phyloP scores from a whole-genome alignment of 2,113 vertebrate genomes.

The Amphiprion ocellaris region DNA sequence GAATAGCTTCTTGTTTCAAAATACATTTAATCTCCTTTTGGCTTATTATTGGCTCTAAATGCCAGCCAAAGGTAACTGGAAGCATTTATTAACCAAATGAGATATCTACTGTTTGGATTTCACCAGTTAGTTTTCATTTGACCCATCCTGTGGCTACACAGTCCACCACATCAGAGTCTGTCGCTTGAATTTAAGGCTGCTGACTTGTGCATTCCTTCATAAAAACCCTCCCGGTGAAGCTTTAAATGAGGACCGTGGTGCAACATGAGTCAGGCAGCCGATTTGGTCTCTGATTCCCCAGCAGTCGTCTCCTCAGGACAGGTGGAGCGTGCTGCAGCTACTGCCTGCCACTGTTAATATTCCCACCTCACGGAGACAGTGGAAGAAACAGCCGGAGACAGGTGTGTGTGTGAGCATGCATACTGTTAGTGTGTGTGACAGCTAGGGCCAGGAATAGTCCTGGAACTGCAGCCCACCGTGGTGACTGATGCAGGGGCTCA shows the following conservation, averaged over 20 bases:
- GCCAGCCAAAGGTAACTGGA: neutral
- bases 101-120: neutral
- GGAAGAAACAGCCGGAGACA: constrained; percentile 53
- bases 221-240: constrained; percentile 10
- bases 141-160: neutral
- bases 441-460: constrained; percentile 67
- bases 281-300: constrained; percentile 49
- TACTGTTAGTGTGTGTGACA: constrained; percentile 47
- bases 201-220: constrained; percentile 19
- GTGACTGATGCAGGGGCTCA: constrained; percentile 57
- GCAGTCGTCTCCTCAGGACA: constrained; percentile 56
- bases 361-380: constrained; percentile 46
- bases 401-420: constrained; percentile 37
- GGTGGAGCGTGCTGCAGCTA: constrained; percentile 56
- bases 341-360: constrained; percentile 69
- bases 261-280: constrained; percentile 37
- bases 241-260: constrained; percentile 32
- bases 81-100: too few relatives aligned
- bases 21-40: too few relatives aligned
- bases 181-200: neutral
- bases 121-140: neutral
- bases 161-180: neutral
- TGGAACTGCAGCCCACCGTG: constrained; percentile 40
- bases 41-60: neutral
- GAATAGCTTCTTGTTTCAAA: too few relatives aligned